Conservation (phyloP, 1,140 invertebrate species). For the Ooceraea biroi region DNA sequence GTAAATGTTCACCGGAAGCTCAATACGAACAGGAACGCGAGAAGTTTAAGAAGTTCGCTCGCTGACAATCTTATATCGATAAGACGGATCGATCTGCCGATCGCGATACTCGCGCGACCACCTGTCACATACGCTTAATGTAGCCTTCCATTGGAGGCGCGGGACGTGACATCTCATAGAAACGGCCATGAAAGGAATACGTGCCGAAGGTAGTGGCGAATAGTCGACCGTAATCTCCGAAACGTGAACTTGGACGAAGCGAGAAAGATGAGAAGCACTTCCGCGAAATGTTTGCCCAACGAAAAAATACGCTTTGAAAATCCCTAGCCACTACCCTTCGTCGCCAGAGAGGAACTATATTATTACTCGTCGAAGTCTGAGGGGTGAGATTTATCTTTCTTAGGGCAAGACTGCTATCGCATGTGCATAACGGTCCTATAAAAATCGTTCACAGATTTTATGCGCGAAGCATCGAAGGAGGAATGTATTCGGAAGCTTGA, state of each 20-base stretch:
- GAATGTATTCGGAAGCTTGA: neutral
- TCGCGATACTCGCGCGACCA: slow-evolving; percentile 36
- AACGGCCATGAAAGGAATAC: slow-evolving; percentile 40
- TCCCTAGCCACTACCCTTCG: neutral
- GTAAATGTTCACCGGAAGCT: neutral
- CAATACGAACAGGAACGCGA: neutral
- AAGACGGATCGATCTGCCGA: neutral
- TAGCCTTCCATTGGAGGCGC: neutral
- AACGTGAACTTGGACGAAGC: neutral
- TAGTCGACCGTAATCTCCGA: slow-evolving; percentile 17
- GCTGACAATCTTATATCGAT: neutral
- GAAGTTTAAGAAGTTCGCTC: neutral
- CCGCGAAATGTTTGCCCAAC: neutral
- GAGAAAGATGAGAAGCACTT: neutral
- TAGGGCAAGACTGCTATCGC: no score
- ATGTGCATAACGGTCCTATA: neutral
- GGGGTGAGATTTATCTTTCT: neutral
- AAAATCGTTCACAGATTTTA: neutral
- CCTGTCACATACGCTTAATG: neutral
- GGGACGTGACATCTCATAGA: slow-evolving; percentile 31
- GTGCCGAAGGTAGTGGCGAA: slow-evolving; percentile 25
- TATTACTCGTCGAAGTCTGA: neutral
- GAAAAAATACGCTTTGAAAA: slow-evolving; percentile 15
- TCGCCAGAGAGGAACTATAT: neutral
- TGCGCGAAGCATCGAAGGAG: neutral